Percentiles rank a stretch among this genome's conserved stretches.
Evolutionary conservation across 2,113 vertebrate genomes (phyloP).

Genomic region (Phasianus colchicus): DNA sequence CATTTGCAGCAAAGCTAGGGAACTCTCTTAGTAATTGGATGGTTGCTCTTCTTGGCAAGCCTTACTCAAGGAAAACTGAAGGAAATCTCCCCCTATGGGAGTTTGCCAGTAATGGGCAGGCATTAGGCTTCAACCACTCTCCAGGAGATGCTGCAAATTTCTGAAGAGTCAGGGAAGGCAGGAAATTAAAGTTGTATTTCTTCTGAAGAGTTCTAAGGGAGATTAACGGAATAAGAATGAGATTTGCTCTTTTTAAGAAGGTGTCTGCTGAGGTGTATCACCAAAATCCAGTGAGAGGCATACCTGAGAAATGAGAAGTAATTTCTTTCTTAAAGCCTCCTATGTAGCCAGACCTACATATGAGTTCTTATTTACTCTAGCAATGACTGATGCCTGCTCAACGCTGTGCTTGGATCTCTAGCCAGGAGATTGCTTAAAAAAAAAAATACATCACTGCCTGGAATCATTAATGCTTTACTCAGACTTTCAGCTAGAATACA

Average conservation of each 20-base stretch:
- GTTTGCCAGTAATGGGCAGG: neutral
- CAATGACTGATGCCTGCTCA: neutral
- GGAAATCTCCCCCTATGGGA: neutral
- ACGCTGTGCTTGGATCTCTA: neutral
- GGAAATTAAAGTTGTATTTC: conserved; percentile 58
- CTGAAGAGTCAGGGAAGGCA: neutral
- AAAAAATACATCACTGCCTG: neutral
- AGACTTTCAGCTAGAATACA: neutral
- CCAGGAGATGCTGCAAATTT: neutral
- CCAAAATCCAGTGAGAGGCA: neutral
- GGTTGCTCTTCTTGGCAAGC: neutral
- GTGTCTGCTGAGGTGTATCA: neutral
- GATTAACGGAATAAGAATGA: conserved; percentile 1
- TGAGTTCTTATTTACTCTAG: neutral
- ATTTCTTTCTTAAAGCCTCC: neutral
- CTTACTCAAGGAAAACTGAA: neutral
- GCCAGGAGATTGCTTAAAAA: neutral
- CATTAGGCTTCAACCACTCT: conserved; percentile 2
- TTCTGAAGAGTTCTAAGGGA: neutral
- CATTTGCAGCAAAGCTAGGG: neutral
- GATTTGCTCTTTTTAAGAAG: neutral
- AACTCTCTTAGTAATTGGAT: neutral
- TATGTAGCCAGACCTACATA: neutral
- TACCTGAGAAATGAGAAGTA: neutral
- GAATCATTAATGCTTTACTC: neutral